Evolutionary conservation across 2,797 vertebrate genomes (phyloP).

Genomic region (Otolemur crassicaudatus): DNA sequence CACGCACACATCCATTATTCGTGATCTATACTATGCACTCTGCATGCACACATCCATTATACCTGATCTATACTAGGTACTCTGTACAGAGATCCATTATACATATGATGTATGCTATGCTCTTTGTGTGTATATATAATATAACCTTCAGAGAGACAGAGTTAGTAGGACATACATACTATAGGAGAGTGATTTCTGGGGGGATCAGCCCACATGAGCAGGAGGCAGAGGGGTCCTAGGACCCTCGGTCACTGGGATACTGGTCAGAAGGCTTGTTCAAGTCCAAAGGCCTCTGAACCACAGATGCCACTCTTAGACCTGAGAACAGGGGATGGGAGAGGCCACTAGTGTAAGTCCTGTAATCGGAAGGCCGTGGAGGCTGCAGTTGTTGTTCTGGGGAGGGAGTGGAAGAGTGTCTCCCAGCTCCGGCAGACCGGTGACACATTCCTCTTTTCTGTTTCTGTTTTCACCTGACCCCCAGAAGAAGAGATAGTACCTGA

Average conservation of each 20-base stretch:
- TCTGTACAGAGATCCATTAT: background rate
- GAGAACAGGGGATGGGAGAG: background rate
- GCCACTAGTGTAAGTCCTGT: background rate
- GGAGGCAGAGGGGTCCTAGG: background rate
- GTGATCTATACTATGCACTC: accelerated
- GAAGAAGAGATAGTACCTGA: background rate
- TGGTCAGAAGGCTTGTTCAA: background rate
- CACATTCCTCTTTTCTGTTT: background rate
- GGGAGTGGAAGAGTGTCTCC: background rate
- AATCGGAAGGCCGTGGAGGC: background rate
- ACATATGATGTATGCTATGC: background rate
- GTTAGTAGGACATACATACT: background rate
- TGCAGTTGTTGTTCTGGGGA: background rate
- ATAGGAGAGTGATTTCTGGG: background rate
- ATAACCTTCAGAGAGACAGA: background rate
- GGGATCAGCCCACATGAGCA: background rate
- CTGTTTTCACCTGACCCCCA: background rate
- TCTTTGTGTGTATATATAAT: background rate
- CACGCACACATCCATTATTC: too few species aligned
- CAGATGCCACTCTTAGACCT: background rate
- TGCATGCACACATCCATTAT: background rate
- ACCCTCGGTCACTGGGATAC: background rate
- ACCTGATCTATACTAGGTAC: too few species aligned
- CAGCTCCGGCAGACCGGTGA: background rate
- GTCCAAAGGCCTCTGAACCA: background rate